A percentile compares a stretch with the other conserved stretches of the same genome.
These are phyloP conservation scores for Pholis gunnellus DNA, from an alignment of 2,113 vertebrate species.

Conservation along the genomic window DNA sequence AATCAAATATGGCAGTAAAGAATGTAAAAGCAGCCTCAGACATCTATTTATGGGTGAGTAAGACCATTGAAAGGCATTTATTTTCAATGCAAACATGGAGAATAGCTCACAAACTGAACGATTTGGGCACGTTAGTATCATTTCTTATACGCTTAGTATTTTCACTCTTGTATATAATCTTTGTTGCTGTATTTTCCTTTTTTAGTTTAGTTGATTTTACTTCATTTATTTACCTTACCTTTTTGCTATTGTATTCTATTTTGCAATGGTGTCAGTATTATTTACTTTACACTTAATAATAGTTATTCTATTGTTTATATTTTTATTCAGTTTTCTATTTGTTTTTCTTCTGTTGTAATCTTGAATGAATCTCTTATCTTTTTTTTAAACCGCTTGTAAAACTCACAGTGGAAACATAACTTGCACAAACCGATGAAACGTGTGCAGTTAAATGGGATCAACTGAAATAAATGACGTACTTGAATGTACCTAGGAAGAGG, in stretches of 20 bases:
- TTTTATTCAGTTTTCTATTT: no score
- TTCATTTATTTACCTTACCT: no score
- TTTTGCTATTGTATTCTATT: no score
- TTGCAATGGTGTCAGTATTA: background rate
- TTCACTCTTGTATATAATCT: no score
- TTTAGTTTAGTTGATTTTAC: no score
- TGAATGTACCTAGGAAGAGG: background rate
- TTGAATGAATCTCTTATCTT: background rate
- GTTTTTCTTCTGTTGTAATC: background rate
- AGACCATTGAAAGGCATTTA: background rate
- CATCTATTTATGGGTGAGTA: background rate
- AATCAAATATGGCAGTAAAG: background rate
- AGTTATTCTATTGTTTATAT: no score
- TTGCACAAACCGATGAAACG: background rate
- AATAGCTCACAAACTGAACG: background rate
- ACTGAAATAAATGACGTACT: no score
- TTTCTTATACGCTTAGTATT: no score
- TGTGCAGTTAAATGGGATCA: background rate
- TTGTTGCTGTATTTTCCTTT: no score
- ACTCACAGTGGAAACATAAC: background rate
- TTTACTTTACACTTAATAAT: background rate
- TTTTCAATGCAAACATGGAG: background rate
- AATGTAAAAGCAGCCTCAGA: background rate
- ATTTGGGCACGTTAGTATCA: no score
- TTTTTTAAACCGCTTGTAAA: background rate